Evolutionary conservation across 2,797 vertebrate species (phyloP).

Genomic region (Peromyscus attwateri): DNA sequence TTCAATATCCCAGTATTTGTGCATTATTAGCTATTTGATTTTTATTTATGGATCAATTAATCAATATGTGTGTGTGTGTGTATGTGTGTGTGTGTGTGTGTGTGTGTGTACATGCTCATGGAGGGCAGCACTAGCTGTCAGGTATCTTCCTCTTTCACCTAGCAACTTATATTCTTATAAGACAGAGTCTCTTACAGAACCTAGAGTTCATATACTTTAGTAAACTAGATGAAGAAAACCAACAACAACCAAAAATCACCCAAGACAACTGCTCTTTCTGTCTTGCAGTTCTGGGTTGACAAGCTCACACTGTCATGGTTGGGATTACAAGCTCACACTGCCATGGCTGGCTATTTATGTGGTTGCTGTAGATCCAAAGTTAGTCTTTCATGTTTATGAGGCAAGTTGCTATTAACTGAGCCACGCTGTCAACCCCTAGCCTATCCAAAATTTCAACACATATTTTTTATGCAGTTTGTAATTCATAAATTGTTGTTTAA

Average conservation of each 20-base stretch:
- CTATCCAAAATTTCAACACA: background rate
- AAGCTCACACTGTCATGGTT: background rate
- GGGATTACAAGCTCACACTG: background rate
- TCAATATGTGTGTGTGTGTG: background rate
- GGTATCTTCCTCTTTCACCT: background rate
- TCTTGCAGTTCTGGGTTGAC: background rate
- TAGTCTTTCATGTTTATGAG: background rate
- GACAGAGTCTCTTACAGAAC: background rate
- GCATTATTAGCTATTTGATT: background rate
- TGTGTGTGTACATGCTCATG: background rate
- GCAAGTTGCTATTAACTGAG: background rate
- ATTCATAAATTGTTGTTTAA: background rate
- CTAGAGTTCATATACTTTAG: background rate
- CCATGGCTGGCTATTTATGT: background rate
- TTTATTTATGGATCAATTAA: background rate
- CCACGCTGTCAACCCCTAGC: accelerated
- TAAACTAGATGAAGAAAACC: background rate
- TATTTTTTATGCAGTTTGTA: background rate
- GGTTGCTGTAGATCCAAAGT: background rate
- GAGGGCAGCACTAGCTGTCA: too few relatives aligned
- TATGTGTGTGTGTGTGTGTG: background rate
- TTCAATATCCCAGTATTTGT: background rate
- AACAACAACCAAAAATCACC: background rate
- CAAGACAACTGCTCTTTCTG: background rate
- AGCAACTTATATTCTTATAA: background rate